These are phyloP conservation scores for Omphaloscelis lunosa DNA, from an alignment of 2,888 invertebrate species.

Conservation along the genomic window DNA sequence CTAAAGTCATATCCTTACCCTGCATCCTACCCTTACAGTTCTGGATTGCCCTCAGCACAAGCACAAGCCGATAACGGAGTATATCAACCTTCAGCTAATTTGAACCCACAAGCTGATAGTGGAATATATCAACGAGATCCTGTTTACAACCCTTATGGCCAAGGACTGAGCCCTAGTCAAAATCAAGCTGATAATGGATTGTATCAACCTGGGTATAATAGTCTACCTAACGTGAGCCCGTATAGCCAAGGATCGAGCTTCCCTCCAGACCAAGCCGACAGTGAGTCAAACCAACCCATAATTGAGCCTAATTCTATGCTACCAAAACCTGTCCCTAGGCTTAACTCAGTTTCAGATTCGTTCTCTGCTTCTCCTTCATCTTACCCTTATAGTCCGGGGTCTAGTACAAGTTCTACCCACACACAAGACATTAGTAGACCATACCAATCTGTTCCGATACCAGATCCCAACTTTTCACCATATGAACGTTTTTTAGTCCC, in stretches of 20 bases:
- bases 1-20: conserved; percentile 38
- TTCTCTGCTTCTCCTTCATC: conserved; percentile 19
- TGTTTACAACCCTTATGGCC: conserved; percentile 19
- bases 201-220: conserved; percentile 16
- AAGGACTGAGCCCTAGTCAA: conserved; percentile 8
- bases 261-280: conserved; percentile 30
- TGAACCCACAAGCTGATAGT: conserved; percentile 11
- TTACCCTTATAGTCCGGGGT: conserved; percentile 23
- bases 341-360: not conserved
- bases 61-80: conserved; percentile 39
- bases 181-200: conserved; percentile 35
- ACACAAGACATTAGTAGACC: conserved; percentile 1
- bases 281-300: conserved; percentile 44
- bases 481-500: conserved; percentile 43
- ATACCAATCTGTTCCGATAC: conserved; percentile 34
- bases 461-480: conserved; percentile 15
- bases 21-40: conserved; percentile 33
- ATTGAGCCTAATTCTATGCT: conserved; percentile 37
- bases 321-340: not conserved
- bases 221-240: conserved; percentile 8
- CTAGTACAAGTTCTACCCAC: not conserved
- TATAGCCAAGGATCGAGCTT: conserved; percentile 37
- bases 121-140: conserved; percentile 29
- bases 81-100: conserved; percentile 18
- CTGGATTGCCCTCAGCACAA: conserved; percentile 39